These are phyloP conservation scores for Geothlypis trichas DNA, from an alignment of 2,113 vertebrate species.

Conservation along the genomic window DNA sequence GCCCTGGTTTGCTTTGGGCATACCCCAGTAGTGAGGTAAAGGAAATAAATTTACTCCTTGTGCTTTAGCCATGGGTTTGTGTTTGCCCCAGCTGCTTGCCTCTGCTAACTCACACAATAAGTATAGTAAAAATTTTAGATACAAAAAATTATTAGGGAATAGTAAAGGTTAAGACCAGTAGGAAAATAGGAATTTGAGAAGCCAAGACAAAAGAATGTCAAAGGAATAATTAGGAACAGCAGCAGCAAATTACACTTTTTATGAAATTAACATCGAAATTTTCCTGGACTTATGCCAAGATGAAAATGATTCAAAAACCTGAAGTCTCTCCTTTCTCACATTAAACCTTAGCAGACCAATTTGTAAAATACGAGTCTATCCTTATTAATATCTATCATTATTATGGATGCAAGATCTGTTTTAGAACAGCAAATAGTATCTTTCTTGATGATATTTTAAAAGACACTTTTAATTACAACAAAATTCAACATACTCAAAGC, in stretches of 20 bases:
- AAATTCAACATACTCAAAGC: background rate
- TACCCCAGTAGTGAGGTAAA: background rate
- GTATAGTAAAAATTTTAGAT: background rate
- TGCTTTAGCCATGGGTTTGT: background rate
- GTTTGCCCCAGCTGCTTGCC: background rate
- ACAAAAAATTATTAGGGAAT: background rate
- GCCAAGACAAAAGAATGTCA: background rate
- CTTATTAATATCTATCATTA: background rate
- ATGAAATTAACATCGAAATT: background rate
- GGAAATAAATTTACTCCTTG: background rate
- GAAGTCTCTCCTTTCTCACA: background rate
- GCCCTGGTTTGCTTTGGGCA: background rate
- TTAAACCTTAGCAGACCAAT: background rate
- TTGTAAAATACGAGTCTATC: background rate
- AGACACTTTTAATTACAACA: background rate
- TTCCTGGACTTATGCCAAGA: background rate
- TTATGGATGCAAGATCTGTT: background rate
- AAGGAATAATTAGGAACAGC: background rate
- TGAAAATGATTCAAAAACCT: background rate
- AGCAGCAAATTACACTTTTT: background rate
- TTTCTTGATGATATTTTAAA: background rate
- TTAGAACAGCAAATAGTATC: background rate
- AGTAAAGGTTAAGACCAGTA: background rate
- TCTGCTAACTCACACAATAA: rapidly evolving
- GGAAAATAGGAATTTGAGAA: background rate